Evolutionary conservation across 2,797 vertebrate species (phyloP), one percentile per base, ranked within the genome.

Genomic region (Coracias cyanogaster): DNA sequence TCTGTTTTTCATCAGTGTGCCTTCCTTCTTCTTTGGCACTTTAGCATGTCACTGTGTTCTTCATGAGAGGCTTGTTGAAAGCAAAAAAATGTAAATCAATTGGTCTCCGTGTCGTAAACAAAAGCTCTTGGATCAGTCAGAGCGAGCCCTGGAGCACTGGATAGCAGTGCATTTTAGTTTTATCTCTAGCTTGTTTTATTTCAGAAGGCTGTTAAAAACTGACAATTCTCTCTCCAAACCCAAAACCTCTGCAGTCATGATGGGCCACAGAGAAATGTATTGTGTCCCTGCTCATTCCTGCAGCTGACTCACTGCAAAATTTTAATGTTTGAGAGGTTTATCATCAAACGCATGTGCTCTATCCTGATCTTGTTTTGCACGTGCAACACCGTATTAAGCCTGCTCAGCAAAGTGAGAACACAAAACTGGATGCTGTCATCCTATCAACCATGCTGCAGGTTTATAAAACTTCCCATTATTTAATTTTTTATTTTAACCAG

Each of bases 1-100:
- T 97, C 98, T 99, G 98, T 97, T 98, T 97, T 96, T 98, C 88
- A 97, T 99, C 98, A 98, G 97, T 95, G 98, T 97, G 97, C 96
- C 96, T 96, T 98, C 98, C 98, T 95, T 97, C 95, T 98, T 98
- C 97, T 97, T 97, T 96, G 94, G 94, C 95, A 91, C 97, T 95
- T 96, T 39, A 86, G 80, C 29, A 24, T 83, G 97, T 98, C 96
- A 82, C 94, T 95, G 49, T 85, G 81, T 76, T 98, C 96, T 97
- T 97, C 93, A 90, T 39, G 79, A 98, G 94, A 96, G 92, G 91
- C 98, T 96, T 91, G 93, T 74, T 93, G 95, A 97, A 98, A 97
- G 96, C 84, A 87, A 92, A 95, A 95, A 97, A 94, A 91, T 95
- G 95, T 91, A 94, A 95, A 96, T 98, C 97, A 94, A 95, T 98